Conservation (phyloP, 2,888 invertebrate genomes). For the Exephanes ischioxanthus region DNA sequence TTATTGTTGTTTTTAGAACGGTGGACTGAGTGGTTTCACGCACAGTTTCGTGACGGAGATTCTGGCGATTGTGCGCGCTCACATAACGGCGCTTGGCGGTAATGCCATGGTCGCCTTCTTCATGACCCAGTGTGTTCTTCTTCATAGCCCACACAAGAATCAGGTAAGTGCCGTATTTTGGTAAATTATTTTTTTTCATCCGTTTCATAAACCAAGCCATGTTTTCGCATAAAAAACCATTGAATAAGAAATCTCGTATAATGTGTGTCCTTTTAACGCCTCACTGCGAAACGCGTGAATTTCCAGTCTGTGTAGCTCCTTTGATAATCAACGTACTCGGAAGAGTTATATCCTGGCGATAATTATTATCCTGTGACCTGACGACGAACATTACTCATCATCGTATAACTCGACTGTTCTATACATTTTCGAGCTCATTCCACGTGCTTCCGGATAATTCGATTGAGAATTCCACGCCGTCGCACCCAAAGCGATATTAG, state of each 20-base stretch:
- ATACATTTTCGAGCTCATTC: conserved; percentile 41
- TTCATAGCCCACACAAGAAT: conserved; percentile 98
- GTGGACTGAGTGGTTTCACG: conserved; percentile 97
- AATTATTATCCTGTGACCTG: conserved; percentile 28
- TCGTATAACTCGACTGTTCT: neutral
- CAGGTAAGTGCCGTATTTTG: conserved; percentile 89
- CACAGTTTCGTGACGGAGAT: conserved; percentile 98
- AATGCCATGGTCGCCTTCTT: conserved; percentile 98
- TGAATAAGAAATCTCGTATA: too few species aligned
- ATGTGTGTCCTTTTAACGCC: too few species aligned
- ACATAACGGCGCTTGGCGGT: conserved; percentile 96
- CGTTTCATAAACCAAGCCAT: too few species aligned
- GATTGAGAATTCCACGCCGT: neutral
- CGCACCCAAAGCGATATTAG: neutral
- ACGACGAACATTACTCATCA: conserved; percentile 20
- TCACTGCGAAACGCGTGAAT: too few species aligned
- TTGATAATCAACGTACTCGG: neutral
- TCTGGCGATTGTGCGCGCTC: conserved; percentile 96
- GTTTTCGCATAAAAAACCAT: too few species aligned
- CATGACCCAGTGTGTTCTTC: conserved; percentile 95
- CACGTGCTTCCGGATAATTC: neutral
- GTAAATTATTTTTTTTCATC: conserved; percentile 31
- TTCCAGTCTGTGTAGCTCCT: too few species aligned
- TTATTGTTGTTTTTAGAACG: conserved; percentile 86
- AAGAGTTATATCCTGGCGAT: conserved; percentile 47